phyloP scores from a whole-genome alignment of 2,888 invertebrate species.

The Herminia tarsipennalis region DNA sequence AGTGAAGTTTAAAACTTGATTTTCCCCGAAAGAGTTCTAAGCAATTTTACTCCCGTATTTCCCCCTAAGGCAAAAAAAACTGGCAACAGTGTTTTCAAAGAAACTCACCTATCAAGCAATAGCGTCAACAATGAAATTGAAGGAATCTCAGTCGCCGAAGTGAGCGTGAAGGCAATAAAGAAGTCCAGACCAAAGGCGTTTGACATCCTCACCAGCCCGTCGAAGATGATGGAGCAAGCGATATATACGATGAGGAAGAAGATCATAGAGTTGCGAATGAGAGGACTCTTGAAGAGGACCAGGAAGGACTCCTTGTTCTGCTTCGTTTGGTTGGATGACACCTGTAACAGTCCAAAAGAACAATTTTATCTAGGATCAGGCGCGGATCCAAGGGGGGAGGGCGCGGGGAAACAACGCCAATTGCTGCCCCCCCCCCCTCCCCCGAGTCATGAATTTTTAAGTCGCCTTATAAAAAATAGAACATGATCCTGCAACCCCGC shows the following conservation, averaged over 20 bases:
- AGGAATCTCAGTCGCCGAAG: slow-evolving; percentile 78
- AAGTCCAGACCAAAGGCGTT: slow-evolving; percentile 76
- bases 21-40: no score
- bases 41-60: no score
- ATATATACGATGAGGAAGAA: slow-evolving; percentile 71
- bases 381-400: no score
- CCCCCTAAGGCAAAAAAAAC: no score
- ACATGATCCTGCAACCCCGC: no score
- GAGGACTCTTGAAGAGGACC: slow-evolving; percentile 59
- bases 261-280: slow-evolving; percentile 62
- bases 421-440: no score
- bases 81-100: neutral
- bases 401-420: no score
- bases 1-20: no score
- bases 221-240: slow-evolving; percentile 73
- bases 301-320: slow-evolving; percentile 49
- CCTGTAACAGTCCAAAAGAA: no score
- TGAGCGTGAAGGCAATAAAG: slow-evolving; percentile 77
- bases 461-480: no score
- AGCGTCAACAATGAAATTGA: slow-evolving; percentile 71
- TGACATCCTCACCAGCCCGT: slow-evolving; percentile 77
- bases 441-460: no score
- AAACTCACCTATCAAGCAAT: slow-evolving; percentile 66
- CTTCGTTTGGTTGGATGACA: slow-evolving; percentile 63
- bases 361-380: no score